Conservation (phyloP, 2,797 vertebrate genomes). For the Selene dorsalis region DNA sequence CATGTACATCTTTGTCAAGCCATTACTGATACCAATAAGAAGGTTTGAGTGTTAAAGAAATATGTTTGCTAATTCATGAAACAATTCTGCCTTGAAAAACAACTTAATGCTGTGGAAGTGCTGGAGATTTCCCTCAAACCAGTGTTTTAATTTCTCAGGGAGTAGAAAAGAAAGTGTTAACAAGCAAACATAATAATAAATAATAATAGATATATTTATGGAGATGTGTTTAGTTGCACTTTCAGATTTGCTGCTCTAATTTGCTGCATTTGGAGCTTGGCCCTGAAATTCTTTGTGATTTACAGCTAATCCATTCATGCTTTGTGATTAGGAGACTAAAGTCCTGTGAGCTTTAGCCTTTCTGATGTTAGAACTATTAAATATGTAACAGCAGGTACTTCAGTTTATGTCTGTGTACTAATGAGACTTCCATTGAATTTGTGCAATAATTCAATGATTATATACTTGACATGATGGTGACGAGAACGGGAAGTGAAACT, state of each 20-base stretch:
- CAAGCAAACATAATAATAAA: slow-evolving; percentile 30
- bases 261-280: slow-evolving; percentile 20
- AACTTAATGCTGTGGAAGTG: slow-evolving; percentile 33
- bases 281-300: slow-evolving; percentile 28
- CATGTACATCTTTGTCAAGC: slow-evolving; percentile 19
- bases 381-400: slow-evolving; percentile 15
- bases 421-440: slow-evolving; percentile 42
- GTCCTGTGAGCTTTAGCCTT: slow-evolving; percentile 30
- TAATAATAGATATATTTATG: slow-evolving; percentile 7
- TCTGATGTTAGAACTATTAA: slow-evolving; percentile 8
- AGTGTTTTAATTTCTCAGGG: slow-evolving; percentile 76
- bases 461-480: slow-evolving; percentile 39
- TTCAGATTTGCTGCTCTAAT: slow-evolving; percentile 32
- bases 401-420: slow-evolving; percentile 30
- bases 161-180: slow-evolving; percentile 48
- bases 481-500: slow-evolving; percentile 25
- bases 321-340: slow-evolving; percentile 34
- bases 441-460: slow-evolving; percentile 70
- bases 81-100: slow-evolving; percentile 49
- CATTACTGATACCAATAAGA: slow-evolving; percentile 14
- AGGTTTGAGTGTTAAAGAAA: slow-evolving; percentile 38
- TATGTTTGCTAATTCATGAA: slow-evolving; percentile 20
- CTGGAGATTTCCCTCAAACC: slow-evolving; percentile 46
- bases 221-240: slow-evolving; percentile 34
- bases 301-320: slow-evolving; percentile 28